phyloP scores from a whole-genome alignment of 2,797 vertebrate species.

The Pachyuromys duprasi region DNA sequence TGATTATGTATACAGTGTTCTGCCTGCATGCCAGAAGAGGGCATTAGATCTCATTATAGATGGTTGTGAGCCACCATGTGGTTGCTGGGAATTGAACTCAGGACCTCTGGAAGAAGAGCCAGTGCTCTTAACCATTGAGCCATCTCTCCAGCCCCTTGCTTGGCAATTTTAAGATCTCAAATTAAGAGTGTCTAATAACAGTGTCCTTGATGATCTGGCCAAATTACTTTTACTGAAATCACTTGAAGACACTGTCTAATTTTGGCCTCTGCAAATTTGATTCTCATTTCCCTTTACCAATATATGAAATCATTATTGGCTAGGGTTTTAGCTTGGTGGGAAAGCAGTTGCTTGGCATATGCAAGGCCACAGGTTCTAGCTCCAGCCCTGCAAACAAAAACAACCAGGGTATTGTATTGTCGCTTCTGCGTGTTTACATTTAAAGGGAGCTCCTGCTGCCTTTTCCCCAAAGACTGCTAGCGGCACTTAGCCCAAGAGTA shows the following conservation, averaged over 20 bases:
- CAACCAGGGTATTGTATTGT: neutral
- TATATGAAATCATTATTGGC: neutral
- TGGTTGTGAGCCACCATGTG: no score
- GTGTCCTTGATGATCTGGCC: neutral
- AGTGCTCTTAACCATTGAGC: no score
- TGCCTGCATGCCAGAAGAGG: no score
- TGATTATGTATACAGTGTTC: no score
- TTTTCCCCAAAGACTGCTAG: slow-evolving; percentile 68
- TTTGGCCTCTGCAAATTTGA: slow-evolving; percentile 22
- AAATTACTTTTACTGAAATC: neutral
- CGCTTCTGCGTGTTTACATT: neutral
- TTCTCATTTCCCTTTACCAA: slow-evolving; percentile 2
- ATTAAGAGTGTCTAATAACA: neutral
- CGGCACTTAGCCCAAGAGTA: slow-evolving; percentile 16
- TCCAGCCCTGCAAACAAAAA: neutral
- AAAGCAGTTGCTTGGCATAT: neutral
- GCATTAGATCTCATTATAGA: no score
- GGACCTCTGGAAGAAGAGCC: no score
- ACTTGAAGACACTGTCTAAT: neutral
- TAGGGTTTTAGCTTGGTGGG: no score
- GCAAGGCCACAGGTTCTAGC: neutral
- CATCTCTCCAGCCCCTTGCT: no score
- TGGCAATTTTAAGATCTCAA: slow-evolving; percentile 36
- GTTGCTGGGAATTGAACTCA: no score
- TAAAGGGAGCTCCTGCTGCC: neutral